phyloP scores from a whole-genome alignment of 92 coral and sea anemone species.

The Umimayanthus kanabou region DNA sequence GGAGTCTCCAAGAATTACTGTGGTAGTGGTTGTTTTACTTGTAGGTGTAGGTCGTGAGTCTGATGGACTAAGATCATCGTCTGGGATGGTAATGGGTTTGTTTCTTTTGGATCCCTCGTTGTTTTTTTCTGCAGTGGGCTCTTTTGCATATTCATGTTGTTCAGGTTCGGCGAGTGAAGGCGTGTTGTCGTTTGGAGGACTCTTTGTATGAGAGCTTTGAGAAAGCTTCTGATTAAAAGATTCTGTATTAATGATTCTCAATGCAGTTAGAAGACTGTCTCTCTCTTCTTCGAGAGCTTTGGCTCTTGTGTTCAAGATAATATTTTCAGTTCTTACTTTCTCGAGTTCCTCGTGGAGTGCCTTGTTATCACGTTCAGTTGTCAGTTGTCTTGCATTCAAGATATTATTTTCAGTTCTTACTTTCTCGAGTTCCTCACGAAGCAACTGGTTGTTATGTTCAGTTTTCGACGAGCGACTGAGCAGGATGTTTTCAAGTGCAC shows the following conservation, averaged over 20 bases:
- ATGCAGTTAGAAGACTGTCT: background rate
- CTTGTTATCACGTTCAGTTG: background rate
- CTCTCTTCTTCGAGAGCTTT: conserved; percentile 7
- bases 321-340: background rate
- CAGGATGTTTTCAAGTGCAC: background rate
- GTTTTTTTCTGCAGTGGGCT: too few relatives aligned
- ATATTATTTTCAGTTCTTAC: background rate
- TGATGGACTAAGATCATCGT: too few relatives aligned
- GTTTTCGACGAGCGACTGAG: background rate
- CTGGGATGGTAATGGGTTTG: too few relatives aligned
- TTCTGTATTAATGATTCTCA: background rate
- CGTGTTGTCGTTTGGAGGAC: background rate
- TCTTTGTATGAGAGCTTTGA: background rate
- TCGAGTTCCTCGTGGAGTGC: background rate
- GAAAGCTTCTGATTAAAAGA: background rate
- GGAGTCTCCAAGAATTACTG: too few relatives aligned
- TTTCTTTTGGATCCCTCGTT: too few relatives aligned
- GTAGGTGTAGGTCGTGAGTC: too few relatives aligned
- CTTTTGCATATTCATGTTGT: background rate
- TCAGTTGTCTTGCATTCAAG: background rate
- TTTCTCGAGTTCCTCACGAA: background rate
- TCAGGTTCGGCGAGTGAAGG: too few relatives aligned
- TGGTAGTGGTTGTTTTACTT: too few relatives aligned
- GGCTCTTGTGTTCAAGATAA: background rate
- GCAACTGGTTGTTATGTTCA: background rate